Evolutionary conservation across 2,113 vertebrate species (phyloP).

Genomic region (Apus apus): DNA sequence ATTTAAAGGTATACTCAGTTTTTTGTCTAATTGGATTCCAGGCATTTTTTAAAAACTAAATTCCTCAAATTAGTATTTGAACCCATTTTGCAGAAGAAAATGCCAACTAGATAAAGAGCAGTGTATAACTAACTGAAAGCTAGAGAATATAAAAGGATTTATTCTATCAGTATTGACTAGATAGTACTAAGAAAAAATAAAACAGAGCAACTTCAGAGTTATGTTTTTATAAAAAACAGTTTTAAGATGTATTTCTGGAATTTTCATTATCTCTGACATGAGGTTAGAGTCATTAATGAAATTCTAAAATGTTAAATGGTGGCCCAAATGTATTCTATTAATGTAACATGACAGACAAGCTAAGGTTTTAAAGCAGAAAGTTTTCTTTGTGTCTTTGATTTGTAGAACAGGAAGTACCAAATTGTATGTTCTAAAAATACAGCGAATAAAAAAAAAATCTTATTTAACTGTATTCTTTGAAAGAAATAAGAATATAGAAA

Average conservation of each 20-base stretch:
- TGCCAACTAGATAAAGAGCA: not conserved
- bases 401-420: not conserved
- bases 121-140: not conserved
- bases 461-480: not conserved
- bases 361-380: not conserved
- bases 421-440: not conserved
- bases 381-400: not conserved
- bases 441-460: not conserved
- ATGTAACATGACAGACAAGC: not conserved
- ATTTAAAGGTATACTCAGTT: not conserved
- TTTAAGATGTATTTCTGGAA: not conserved
- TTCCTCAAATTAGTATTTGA: not conserved
- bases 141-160: not conserved
- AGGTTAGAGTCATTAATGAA: not conserved
- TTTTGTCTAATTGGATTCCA: not conserved
- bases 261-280: not conserved
- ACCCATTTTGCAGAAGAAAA: not conserved
- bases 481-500: constrained; percentile 30
- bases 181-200: not conserved
- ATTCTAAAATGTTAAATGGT: not conserved
- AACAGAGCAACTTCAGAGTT: not conserved
- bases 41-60: not conserved
- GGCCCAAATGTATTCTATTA: not conserved
- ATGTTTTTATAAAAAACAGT: not conserved
- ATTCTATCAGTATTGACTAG: not conserved